Evolutionary conservation across 2,888 invertebrate species (phyloP).

Genomic region (Protonemura montana): DNA sequence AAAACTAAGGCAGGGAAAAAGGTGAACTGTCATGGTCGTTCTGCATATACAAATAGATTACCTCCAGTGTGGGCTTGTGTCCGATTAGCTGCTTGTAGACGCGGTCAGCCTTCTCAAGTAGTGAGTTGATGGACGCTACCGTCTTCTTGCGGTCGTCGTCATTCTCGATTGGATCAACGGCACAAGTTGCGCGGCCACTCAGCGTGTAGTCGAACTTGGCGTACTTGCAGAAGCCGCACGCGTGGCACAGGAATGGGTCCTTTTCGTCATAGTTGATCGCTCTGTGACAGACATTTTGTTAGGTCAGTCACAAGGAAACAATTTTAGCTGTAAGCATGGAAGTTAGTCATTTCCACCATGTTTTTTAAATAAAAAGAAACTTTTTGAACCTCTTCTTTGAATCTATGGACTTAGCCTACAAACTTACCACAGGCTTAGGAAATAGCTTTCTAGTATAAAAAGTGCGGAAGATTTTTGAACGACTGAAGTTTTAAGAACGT

Average conservation of each 20-base stretch:
- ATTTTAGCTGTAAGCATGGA: too few species aligned
- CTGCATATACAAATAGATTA: slow-evolving; percentile 52
- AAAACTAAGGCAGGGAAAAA: too few species aligned
- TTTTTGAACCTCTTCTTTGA: too few species aligned
- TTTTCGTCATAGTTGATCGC: slow-evolving; percentile 99
- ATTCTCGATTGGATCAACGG: slow-evolving; percentile 96
- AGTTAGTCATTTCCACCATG: too few species aligned
- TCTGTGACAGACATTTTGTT: slow-evolving; percentile 59
- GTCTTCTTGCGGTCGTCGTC: slow-evolving; percentile 97
- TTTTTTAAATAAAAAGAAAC: too few species aligned
- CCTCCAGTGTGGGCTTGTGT: slow-evolving; percentile 90
- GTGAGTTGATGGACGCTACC: slow-evolving; percentile 86
- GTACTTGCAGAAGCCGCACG: slow-evolving; percentile 99
- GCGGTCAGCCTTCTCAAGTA: slow-evolving; percentile 93
- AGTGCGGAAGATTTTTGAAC: too few species aligned
- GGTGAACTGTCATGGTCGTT: too few species aligned
- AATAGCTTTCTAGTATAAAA: too few species aligned
- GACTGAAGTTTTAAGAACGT: too few species aligned
- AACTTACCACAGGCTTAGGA: too few species aligned
- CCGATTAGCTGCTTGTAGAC: slow-evolving; percentile 90
- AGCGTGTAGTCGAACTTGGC: slow-evolving; percentile 97
- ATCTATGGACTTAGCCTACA: too few species aligned
- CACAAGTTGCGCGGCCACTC: slow-evolving; percentile 90
- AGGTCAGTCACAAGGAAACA: too few species aligned
- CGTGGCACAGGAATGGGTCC: slow-evolving; percentile 98